Conservation (phyloP, 2,888 invertebrate species). For the Philhelius pedissequus region DNA sequence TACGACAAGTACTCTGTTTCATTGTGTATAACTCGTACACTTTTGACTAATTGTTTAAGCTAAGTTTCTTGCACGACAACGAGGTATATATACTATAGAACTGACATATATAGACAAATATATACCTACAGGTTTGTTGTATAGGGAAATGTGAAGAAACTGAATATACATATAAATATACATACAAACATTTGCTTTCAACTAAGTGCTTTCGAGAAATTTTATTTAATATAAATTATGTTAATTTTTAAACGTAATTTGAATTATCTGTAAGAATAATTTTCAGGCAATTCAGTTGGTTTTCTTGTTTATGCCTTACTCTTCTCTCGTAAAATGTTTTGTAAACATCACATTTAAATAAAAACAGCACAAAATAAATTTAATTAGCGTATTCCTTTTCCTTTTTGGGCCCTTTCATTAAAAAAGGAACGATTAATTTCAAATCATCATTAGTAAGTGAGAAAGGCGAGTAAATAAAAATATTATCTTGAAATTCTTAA, state of each 20-base stretch:
- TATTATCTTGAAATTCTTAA: too few relatives aligned
- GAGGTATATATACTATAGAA: too few relatives aligned
- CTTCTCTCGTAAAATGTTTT: too few relatives aligned
- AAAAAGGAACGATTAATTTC: too few relatives aligned
- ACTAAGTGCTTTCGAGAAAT: constrained; percentile 26
- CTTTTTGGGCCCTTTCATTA: too few relatives aligned
- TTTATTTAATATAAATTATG: constrained; percentile 28
- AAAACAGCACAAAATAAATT: too few relatives aligned
- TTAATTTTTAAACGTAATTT: constrained; percentile 38
- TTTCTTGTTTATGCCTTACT: background rate
- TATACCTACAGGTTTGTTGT: background rate
- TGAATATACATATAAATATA: background rate
- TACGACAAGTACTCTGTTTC: background rate
- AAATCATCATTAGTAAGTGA: too few relatives aligned
- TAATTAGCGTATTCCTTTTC: too few relatives aligned
- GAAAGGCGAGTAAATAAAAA: too few relatives aligned
- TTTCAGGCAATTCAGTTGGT: background rate
- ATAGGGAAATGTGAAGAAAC: background rate
- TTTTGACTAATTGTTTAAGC: constrained; percentile 58
- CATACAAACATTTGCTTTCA: background rate
- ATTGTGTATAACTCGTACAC: background rate
- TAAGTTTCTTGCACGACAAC: constrained; percentile 31
- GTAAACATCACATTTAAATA: too few relatives aligned
- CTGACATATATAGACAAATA: background rate
- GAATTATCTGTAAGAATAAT: constrained; percentile 19